A percentile compares a stretch with the other conserved stretches of the same genome.
Evolutionary conservation across 2,888 invertebrate genomes (phyloP).

Genomic region (Sympetrum striolatum): DNA sequence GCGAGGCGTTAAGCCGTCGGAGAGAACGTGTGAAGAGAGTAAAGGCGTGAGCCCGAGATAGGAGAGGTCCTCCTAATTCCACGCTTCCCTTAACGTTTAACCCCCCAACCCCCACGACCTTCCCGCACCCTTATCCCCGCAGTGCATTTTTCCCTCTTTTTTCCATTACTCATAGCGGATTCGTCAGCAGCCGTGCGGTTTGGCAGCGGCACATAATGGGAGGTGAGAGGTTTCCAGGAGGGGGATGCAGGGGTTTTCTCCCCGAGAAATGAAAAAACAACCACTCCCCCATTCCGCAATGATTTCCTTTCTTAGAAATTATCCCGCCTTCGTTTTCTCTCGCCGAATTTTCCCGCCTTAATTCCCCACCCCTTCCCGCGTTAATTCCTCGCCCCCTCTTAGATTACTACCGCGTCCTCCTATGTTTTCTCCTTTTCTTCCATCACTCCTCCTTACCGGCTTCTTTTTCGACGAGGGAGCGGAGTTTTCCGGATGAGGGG

Average conservation of each 20-base stretch:
- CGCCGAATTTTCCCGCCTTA: not conserved
- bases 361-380: not conserved
- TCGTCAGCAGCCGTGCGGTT: not conserved
- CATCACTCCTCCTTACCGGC: not conserved
- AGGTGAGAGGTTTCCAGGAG: not conserved
- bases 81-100: constrained; percentile 21
- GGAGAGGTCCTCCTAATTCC: constrained; percentile 36
- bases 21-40: not conserved
- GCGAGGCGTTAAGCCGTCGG: constrained; percentile 37
- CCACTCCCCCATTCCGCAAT: too few relatives aligned
- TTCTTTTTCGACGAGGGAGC: not conserved
- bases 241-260: not conserved
- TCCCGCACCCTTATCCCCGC: not conserved
- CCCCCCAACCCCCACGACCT: not conserved
- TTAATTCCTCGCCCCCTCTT: not conserved
- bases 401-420: not conserved
- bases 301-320: too few relatives aligned
- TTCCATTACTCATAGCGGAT: not conserved
- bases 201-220: not conserved
- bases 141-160: not conserved
- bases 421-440: too few relatives aligned
- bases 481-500: not conserved
- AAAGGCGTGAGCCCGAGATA: constrained; percentile 29
- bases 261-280: too few relatives aligned
- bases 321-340: not conserved